Conservation (phyloP, 1,140 invertebrate genomes). For the Notospermus geniculatus region DNA sequence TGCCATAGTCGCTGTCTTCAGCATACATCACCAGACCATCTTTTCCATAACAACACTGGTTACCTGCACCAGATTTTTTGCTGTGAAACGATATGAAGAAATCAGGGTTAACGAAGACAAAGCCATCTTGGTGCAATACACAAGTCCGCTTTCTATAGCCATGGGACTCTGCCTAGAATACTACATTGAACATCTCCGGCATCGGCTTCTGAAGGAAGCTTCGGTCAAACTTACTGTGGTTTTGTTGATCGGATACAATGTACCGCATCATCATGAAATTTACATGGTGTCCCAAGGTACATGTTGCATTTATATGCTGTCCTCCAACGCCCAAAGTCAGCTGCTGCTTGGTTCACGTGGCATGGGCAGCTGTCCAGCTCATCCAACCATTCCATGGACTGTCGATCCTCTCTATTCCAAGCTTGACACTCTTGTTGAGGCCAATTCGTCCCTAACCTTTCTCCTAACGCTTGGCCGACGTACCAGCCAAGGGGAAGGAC, state of each 20-base stretch:
- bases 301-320: constrained; percentile 79
- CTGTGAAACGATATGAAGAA: no score
- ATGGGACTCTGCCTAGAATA: no score
- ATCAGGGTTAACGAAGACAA: no score
- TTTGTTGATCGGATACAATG: constrained; percentile 90
- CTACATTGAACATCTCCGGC: no score
- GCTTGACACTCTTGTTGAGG: constrained; percentile 2
- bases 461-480: constrained; percentile 27
- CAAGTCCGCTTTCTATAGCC: no score
- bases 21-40: constrained; percentile 87
- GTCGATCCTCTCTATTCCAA: constrained; percentile 24
- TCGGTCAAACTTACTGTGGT: constrained; percentile 70
- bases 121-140: no score
- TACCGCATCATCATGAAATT: constrained; percentile 80
- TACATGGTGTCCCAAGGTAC: constrained; percentile 79
- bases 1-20: constrained; percentile 93
- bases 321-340: constrained; percentile 87
- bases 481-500: constrained; percentile 41
- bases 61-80: constrained; percentile 84
- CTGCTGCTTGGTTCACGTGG: constrained; percentile 81
- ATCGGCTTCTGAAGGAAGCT: no score
- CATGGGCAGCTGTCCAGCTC: constrained; percentile 80
- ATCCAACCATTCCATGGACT: constrained; percentile 34
- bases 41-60: constrained; percentile 95
- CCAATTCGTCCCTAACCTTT: no score